Conservation (phyloP, 2,797 vertebrate species). For the Pelochelys cantorii region DNA sequence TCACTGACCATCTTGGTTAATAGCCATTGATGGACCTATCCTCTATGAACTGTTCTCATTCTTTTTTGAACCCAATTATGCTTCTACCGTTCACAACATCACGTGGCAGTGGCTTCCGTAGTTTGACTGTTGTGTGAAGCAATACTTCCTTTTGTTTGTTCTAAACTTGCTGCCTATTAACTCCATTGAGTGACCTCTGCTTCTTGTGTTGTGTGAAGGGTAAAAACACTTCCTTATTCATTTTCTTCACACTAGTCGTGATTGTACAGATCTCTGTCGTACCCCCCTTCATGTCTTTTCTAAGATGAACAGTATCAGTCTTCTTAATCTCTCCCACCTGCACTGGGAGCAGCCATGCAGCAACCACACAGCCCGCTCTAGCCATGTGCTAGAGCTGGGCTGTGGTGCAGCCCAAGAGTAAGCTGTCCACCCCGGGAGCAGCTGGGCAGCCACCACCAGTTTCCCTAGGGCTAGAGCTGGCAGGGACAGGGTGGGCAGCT, state of each 20-base stretch:
- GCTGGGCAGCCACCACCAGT: too few species aligned
- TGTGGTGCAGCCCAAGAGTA: too few species aligned
- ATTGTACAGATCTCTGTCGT: background rate
- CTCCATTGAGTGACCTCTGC: background rate
- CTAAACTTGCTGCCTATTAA: background rate
- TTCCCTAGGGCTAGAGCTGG: too few species aligned
- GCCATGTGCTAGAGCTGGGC: too few species aligned
- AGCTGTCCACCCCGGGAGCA: too few species aligned
- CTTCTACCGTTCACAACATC: background rate
- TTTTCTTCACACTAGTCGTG: background rate
- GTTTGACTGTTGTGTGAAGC: background rate
- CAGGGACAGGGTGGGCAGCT: too few species aligned
- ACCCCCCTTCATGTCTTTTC: background rate
- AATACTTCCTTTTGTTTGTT: background rate
- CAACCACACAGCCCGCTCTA: too few species aligned
- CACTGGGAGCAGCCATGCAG: too few species aligned
- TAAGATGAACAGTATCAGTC: background rate
- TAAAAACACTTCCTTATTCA: background rate
- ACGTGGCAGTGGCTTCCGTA: background rate
- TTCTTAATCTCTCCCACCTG: background rate
- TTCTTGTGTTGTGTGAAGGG: background rate
- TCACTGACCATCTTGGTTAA: background rate
- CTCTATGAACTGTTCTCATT: background rate
- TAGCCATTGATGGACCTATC: background rate
- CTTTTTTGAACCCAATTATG: background rate